Conservation (phyloP, 2,797 vertebrate species). For the Mormyrops attenuatus region DNA sequence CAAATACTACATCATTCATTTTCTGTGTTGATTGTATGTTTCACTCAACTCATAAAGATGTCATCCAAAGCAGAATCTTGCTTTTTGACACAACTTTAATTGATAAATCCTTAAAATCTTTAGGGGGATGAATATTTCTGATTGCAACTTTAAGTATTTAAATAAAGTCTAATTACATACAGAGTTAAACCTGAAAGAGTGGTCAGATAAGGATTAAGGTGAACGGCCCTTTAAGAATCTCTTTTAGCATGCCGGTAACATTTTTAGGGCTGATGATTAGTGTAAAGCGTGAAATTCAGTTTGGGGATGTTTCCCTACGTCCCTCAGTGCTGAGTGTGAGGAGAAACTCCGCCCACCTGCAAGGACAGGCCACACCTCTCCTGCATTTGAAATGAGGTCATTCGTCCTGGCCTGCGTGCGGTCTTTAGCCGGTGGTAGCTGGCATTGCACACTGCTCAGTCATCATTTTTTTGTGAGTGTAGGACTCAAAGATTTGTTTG, state of each 20-base stretch:
- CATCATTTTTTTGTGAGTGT: background rate
- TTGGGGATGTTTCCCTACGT: background rate
- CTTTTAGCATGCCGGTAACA: background rate
- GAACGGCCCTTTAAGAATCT: background rate
- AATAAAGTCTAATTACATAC: background rate
- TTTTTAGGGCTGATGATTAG: background rate
- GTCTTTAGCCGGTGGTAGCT: background rate
- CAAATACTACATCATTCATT: too few relatives aligned
- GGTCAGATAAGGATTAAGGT: background rate
- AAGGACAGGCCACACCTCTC: background rate
- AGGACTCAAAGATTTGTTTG: background rate
- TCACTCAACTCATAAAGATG: too few relatives aligned
- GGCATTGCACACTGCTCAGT: background rate
- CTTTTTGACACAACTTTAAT: too few relatives aligned
- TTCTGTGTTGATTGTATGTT: too few relatives aligned
- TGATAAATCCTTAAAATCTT: too few relatives aligned
- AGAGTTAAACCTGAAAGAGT: background rate
- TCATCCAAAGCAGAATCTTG: too few relatives aligned
- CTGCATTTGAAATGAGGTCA: background rate
- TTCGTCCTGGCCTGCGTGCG: background rate
- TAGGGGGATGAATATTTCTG: too few relatives aligned
- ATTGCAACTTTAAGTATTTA: too few relatives aligned
- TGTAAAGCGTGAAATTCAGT: background rate
- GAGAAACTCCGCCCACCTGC: background rate
- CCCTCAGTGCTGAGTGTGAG: background rate